Evolutionary conservation across 2,888 invertebrate species (phyloP), one percentile per base, ranked within the genome.

Genomic region (Pheosia tremula): DNA sequence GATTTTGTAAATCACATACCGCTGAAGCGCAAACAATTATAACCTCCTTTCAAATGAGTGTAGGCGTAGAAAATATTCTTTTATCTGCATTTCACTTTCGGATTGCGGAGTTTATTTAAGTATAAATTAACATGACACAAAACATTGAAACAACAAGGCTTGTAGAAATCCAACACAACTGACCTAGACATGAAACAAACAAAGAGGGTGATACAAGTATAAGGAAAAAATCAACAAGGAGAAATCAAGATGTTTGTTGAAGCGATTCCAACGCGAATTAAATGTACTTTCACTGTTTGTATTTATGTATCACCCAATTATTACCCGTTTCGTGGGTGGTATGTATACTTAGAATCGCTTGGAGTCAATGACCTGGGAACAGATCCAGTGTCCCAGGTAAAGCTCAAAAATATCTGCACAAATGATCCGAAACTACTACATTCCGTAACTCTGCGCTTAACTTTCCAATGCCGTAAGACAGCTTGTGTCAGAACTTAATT

Each of bases 271-370:
- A 74, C 66, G 69, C 71, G 72, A 82, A 81, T 80, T 78, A 76
- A 82, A 80, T 81, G 80, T 75, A 79, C 85, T 85, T 85, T 84
- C 84, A 81, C 82, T 77, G 63, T 67, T 45, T 41, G 41, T 41
- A n/a, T 37, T 56, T 56, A 38, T 47, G 10, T n/a, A 55, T 53
- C 37, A 39, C 39, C 55, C 10, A 36, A 36, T 45, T 56, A 36
- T 56, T 45, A 11, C 45, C 9, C 24, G 52, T 24, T 6, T 53
- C 38, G 54, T 54, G n/a, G 11, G 39, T 54, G 37, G 38, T 9
- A 52, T 6, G 37, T 36, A 52, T 36, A 36, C 6, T 52, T 36
- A 9, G 37, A 52, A 52, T 4, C 37, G 8, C 3, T 5, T 49
- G 49, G 13, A 36, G 37, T 36, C 24, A 52, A 52, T 52, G 36